These are phyloP conservation scores for Diachasma alloeum DNA, from an alignment of 1,140 invertebrate species.

Conservation along the genomic window DNA sequence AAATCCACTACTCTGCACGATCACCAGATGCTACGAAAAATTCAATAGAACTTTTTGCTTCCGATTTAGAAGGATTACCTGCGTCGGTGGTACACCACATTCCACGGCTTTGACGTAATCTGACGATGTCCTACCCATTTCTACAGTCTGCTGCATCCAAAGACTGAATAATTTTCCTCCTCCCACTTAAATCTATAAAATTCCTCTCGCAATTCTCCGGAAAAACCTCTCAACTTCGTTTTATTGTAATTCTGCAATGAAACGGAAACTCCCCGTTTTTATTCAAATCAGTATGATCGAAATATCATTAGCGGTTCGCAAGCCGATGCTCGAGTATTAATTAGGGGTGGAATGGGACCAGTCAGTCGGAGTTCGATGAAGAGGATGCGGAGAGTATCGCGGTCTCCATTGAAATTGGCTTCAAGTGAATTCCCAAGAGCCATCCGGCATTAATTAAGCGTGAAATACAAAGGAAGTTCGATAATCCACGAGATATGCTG, in stretches of 20 bases:
- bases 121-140: constrained; percentile 47
- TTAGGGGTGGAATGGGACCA: background rate
- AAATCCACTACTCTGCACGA: no score
- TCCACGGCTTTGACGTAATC: constrained; percentile 57
- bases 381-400: background rate
- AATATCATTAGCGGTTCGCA: background rate
- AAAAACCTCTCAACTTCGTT: background rate
- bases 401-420: background rate
- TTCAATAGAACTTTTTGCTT: background rate
- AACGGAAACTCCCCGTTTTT: background rate
- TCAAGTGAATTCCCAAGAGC: background rate
- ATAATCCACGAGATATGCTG: background rate
- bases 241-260: background rate
- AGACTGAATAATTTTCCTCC: background rate
- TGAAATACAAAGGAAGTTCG: background rate
- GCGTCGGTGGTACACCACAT: constrained; percentile 47
- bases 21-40: no score
- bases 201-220: background rate
- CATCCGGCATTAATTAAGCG: background rate
- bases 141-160: constrained; percentile 18
- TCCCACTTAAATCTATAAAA: background rate
- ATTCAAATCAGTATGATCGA: background rate
- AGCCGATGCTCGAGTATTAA: background rate
- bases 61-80: constrained; percentile 39
- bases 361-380: background rate